Percentiles rank a stretch among this genome's conserved stretches.
Conservation (phyloP, 2,888 invertebrate species). For the Aplocera efformata region DNA sequence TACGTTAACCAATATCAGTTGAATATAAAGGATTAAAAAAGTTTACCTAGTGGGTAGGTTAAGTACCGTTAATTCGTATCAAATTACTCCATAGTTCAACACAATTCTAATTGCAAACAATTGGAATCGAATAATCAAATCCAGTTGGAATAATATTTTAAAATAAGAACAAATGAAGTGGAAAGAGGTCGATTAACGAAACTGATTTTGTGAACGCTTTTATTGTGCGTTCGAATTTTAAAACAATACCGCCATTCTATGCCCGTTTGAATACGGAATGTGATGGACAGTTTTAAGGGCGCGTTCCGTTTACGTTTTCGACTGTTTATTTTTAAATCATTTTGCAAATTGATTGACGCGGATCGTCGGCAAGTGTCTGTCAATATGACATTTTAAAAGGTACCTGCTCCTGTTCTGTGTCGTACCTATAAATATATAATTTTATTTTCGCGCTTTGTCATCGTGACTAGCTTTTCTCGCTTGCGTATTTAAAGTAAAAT, state of each 20-base stretch:
- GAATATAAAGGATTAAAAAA: constrained; percentile 8
- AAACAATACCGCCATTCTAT: constrained; percentile 74
- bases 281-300: constrained; percentile 63
- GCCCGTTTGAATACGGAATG: constrained; percentile 70
- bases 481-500: too few species aligned
- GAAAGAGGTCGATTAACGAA: constrained; percentile 73
- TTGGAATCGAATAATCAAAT: constrained; percentile 59
- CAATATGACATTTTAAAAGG: constrained; percentile 48
- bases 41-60: constrained; percentile 48
- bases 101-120: constrained; percentile 55
- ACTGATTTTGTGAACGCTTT: constrained; percentile 51
- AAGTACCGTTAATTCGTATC: constrained; percentile 74
- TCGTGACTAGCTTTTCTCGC: too few species aligned
- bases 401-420: constrained; percentile 14
- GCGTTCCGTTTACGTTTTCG: constrained; percentile 50
- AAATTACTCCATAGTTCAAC: constrained; percentile 64
- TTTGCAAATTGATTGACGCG: constrained; percentile 42
- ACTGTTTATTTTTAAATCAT: constrained; percentile 65
- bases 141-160: constrained; percentile 48
- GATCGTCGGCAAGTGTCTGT: constrained; percentile 48
- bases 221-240: constrained; percentile 69
- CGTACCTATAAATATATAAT: background rate
- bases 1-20: constrained; percentile 2
- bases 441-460: too few species aligned
- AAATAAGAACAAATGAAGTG: constrained; percentile 72